phyloP scores from a whole-genome alignment of 2,888 invertebrate species.

The Orthosia incerta region DNA sequence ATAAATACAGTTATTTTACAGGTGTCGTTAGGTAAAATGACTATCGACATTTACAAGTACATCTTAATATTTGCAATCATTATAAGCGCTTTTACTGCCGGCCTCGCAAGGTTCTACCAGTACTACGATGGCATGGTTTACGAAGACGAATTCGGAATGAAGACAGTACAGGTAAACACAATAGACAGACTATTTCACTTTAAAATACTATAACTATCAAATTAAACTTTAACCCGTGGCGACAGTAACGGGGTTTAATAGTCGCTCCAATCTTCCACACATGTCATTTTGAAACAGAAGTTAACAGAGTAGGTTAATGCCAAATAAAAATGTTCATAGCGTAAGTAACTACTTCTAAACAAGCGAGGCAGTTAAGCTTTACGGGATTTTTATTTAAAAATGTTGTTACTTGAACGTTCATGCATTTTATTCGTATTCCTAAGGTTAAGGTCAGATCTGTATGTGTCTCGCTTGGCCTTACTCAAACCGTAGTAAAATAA shows the following conservation, averaged over 20 bases:
- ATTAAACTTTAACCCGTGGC: conserved; percentile 54
- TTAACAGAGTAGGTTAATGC: conserved; percentile 57
- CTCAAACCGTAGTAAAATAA: conserved; percentile 42
- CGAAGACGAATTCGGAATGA: conserved; percentile 90
- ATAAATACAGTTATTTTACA: conserved; percentile 73
- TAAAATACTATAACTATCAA: conserved; percentile 38
- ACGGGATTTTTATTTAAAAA: conserved; percentile 41
- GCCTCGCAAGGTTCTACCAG: conserved; percentile 92
- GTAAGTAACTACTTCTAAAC: conserved; percentile 39
- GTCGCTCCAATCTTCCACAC: conserved; percentile 41
- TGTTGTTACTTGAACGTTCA: conserved; percentile 15
- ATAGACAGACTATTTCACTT: conserved; percentile 18
- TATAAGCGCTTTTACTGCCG: conserved; percentile 91
- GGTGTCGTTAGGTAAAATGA: conserved; percentile 93
- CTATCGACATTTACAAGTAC: conserved; percentile 92
- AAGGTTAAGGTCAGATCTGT: conserved; percentile 45
- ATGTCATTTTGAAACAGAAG: conserved; percentile 55
- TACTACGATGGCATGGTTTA: conserved; percentile 93
- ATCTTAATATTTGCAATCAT: conserved; percentile 91
- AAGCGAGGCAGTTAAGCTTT: conserved; percentile 26
- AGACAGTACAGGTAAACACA: conserved; percentile 84
- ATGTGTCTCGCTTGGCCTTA: conserved; percentile 24
- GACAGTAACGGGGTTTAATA: conserved; percentile 57
- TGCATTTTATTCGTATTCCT: conserved; percentile 38
- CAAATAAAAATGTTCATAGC: conserved; percentile 50